Evolutionary conservation across 1,140 invertebrate genomes (phyloP).

Genomic region (Lordiphosa clarofinis): DNA sequence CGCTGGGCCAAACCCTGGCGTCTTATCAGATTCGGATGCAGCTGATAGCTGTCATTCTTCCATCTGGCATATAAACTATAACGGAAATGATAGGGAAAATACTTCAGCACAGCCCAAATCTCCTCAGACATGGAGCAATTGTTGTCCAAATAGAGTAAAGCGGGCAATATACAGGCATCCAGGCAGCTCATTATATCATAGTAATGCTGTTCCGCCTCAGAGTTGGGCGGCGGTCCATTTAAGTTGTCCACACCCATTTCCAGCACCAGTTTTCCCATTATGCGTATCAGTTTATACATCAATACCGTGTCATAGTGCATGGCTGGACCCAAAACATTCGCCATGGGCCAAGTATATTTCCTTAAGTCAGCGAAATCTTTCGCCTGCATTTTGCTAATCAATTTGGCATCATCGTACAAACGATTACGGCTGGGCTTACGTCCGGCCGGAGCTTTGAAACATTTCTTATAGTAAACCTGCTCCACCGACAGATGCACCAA

Average conservation of each 20-base stretch:
- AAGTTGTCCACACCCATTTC: constrained; percentile 70
- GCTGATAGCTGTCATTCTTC: constrained; percentile 93
- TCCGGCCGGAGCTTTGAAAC: constrained; percentile 55
- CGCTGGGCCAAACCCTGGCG: constrained; percentile 92
- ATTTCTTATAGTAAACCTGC: constrained; percentile 91
- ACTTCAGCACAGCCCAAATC: constrained; percentile 94
- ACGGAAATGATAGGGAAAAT: constrained; percentile 94
- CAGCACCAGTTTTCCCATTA: constrained; percentile 79
- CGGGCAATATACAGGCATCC: constrained; percentile 93
- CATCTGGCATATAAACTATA: constrained; percentile 96
- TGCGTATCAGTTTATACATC: constrained; percentile 90
- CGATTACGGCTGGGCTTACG: constrained; percentile 48
- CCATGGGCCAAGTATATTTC: constrained; percentile 91
- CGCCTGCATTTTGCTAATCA: constrained; percentile 76
- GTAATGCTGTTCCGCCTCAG: constrained; percentile 67
- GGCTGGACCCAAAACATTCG: constrained; percentile 92
- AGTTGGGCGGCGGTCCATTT: constrained; percentile 57
- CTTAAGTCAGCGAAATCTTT: constrained; percentile 87
- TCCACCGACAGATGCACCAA: constrained; percentile 93
- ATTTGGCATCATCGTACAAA: constrained; percentile 50
- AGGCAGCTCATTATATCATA: constrained; percentile 90
- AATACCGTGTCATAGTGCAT: constrained; percentile 92
- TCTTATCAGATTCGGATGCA: constrained; percentile 90
- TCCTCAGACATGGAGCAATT: constrained; percentile 98
- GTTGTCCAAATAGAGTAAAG: constrained; percentile 93